These are phyloP conservation scores for Anas bahamensis DNA, from an alignment of 2,797 vertebrate genomes.

Conservation along the genomic window DNA sequence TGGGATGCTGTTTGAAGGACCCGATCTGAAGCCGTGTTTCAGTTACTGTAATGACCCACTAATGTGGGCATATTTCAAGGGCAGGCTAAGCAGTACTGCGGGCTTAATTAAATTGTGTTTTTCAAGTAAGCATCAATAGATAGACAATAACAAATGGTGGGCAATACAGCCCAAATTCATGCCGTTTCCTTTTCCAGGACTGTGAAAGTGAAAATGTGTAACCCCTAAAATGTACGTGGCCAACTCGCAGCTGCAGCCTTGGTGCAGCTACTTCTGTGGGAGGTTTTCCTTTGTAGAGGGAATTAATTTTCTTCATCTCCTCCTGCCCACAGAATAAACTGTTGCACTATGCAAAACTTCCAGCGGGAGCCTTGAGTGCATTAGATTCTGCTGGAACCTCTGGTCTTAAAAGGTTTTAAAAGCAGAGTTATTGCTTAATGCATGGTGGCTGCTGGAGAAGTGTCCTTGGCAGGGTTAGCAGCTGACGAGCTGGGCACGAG, in stretches of 20 bases:
- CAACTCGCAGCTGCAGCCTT: neutral
- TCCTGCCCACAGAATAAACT: neutral
- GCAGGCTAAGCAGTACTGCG: neutral
- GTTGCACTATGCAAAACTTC: neutral
- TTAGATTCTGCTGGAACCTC: neutral
- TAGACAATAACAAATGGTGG: slow-evolving; percentile 49
- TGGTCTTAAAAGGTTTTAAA: neutral
- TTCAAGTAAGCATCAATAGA: slow-evolving; percentile 42
- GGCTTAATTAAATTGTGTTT: slow-evolving; percentile 68
- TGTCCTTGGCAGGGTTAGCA: neutral
- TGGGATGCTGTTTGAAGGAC: slow-evolving; percentile 34
- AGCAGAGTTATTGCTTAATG: neutral
- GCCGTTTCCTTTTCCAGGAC: slow-evolving; percentile 4
- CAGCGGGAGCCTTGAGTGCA: neutral
- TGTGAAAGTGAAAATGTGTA: neutral
- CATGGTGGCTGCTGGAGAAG: neutral
- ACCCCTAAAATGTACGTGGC: slow-evolving; percentile 10
- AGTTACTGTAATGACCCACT: slow-evolving; percentile 45
- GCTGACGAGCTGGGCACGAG: neutral
- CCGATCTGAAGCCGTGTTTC: slow-evolving; percentile 25
- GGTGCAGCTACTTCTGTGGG: neutral
- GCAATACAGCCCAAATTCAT: slow-evolving; percentile 14
- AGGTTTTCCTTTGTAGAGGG: neutral
- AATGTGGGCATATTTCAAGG: slow-evolving; percentile 48
- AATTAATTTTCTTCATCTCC: neutral